These are phyloP conservation scores for Arctopsyche grandis DNA, from an alignment of 1,140 invertebrate species.

Conservation along the genomic window DNA sequence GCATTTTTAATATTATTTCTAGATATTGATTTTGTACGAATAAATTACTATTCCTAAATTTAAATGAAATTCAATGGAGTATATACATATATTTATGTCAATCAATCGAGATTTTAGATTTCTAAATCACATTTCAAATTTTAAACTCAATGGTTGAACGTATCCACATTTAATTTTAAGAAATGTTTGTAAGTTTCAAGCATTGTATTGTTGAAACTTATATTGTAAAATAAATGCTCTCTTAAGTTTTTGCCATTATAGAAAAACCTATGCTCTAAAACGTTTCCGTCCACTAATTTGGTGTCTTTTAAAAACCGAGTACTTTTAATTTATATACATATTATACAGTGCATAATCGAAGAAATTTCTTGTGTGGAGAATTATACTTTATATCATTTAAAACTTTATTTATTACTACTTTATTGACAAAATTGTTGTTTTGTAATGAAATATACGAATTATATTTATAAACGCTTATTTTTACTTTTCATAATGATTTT, in stretches of 20 bases:
- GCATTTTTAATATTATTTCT: too few relatives aligned
- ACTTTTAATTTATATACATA: background rate
- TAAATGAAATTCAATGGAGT: background rate
- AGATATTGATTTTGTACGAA: too few relatives aligned
- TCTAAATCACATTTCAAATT: background rate
- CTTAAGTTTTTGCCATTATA: conserved; percentile 26
- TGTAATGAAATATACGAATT: conserved; percentile 23
- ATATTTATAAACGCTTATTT: background rate
- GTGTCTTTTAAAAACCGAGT: background rate
- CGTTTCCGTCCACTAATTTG: background rate
- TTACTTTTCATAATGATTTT: background rate
- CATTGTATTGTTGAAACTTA: conserved; percentile 17
- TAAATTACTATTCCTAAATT: conserved; percentile 3
- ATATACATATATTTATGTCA: too few relatives aligned
- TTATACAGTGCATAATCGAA: background rate
- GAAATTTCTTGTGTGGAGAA: background rate
- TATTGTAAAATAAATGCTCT: background rate
- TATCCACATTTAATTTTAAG: background rate
- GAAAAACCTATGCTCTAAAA: background rate
- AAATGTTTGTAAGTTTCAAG: conserved; percentile 18
- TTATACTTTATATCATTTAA: background rate
- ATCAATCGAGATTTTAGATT: background rate
- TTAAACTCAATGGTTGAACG: background rate
- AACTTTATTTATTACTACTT: conserved; percentile 20
- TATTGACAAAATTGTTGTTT: conserved; percentile 21